phyloP scores from a whole-genome alignment of 2,113 vertebrate species.

The Calidris pygmaea region DNA sequence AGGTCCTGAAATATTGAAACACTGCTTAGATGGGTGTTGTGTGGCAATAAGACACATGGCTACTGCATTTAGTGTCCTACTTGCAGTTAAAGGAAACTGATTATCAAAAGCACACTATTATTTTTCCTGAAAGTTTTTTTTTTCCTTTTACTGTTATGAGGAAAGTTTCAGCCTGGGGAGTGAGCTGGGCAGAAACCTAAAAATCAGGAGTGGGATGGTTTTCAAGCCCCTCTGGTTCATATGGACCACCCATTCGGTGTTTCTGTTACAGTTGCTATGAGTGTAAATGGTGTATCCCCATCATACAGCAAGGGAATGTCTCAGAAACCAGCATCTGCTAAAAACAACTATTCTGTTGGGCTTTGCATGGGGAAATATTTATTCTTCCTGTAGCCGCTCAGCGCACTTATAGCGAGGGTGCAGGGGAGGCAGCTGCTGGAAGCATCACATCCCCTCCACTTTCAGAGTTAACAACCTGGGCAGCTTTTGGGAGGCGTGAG shows the following conservation, averaged over 20 bases:
- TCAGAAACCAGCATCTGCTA: neutral
- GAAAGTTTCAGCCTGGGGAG: neutral
- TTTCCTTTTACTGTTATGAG: neutral
- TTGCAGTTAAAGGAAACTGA: neutral
- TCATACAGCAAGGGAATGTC: neutral
- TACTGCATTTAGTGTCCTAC: neutral
- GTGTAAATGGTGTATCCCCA: neutral
- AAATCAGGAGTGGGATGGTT: neutral
- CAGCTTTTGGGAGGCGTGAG: neutral
- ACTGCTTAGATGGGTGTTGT: neutral
- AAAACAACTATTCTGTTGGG: neutral
- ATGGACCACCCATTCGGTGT: fast-evolving
- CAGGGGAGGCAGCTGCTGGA: neutral
- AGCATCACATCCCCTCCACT: neutral
- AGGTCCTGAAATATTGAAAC: neutral
- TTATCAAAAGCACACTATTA: neutral
- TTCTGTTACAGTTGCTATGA: neutral
- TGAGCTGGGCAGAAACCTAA: neutral
- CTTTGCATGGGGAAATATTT: neutral
- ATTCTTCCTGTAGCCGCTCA: neutral
- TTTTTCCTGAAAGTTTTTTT: neutral
- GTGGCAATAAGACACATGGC: neutral
- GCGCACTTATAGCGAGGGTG: neutral
- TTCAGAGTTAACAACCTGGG: neutral
- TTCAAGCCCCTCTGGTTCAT: neutral